Percentiles rank a stretch among this genome's conserved stretches.
Conservation (phyloP, 2,797 vertebrate genomes). For the Pangasius mekongensis region DNA sequence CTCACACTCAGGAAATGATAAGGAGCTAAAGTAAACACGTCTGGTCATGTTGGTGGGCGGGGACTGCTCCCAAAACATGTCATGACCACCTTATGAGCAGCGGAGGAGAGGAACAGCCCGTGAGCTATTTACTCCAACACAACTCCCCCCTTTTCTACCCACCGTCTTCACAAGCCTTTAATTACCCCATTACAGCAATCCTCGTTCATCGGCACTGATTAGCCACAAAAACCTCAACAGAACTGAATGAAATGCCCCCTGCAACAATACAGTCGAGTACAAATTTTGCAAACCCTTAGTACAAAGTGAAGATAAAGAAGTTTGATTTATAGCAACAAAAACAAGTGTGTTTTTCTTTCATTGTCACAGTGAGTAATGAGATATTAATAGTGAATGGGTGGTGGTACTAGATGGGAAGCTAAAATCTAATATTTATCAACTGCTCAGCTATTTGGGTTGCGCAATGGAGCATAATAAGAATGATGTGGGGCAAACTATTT, state of each 20-base stretch:
- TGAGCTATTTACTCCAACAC: slow-evolving; percentile 43
- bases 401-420: background rate
- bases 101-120: slow-evolving; percentile 34
- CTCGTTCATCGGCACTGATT: slow-evolving; percentile 21
- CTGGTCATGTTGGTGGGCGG: slow-evolving; percentile 48
- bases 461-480: background rate
- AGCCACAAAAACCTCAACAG: slow-evolving; percentile 18
- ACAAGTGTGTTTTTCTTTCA: background rate
- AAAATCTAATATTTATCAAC: background rate
- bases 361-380: background rate
- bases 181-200: slow-evolving; percentile 33
- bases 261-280: background rate
- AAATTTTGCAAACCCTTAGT: background rate
- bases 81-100: slow-evolving; percentile 36
- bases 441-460: background rate
- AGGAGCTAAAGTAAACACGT: slow-evolving; percentile 59
- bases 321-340: background rate
- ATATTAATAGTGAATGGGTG: background rate
- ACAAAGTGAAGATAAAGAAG: background rate
- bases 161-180: slow-evolving; percentile 23
- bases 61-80: slow-evolving; percentile 37
- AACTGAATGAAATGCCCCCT: background rate
- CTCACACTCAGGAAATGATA: slow-evolving; percentile 52
- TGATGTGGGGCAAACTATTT: background rate
- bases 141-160: background rate